Evolutionary conservation across 2,888 invertebrate genomes (phyloP).

Genomic region (Hydrotaea cyrtoneurina): DNA sequence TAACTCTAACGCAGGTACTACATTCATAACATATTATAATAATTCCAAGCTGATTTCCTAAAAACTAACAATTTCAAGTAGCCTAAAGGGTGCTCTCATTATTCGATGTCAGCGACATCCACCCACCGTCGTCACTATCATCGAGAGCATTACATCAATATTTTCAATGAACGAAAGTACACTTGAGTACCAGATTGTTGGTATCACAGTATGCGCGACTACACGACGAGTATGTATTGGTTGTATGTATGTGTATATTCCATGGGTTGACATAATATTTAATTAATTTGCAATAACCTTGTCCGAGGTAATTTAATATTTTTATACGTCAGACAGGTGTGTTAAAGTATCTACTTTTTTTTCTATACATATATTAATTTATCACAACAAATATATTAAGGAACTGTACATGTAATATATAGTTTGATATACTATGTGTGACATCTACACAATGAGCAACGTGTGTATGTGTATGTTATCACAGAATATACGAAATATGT

Average conservation of each 20-base stretch:
- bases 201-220: background rate
- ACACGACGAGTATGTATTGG: background rate
- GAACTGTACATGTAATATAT: background rate
- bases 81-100: no score
- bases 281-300: slow-evolving; percentile 31
- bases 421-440: background rate
- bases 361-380: background rate
- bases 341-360: slow-evolving; percentile 13
- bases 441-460: no score
- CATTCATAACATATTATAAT: no score
- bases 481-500: background rate
- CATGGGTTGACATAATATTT: slow-evolving; percentile 8
- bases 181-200: background rate
- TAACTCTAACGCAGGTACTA: no score
- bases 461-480: no score
- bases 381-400: background rate
- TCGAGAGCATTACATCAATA: background rate
- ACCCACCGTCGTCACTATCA: background rate
- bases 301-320: slow-evolving; percentile 37
- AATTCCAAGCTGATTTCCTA: no score
- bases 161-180: background rate
- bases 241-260: background rate
- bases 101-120: no score
- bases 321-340: slow-evolving; percentile 24
- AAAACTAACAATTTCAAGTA: no score